Percentiles rank a stretch among this genome's conserved stretches.
Conservation (phyloP, 2,113 vertebrate species). For the Varanus salvator region DNA sequence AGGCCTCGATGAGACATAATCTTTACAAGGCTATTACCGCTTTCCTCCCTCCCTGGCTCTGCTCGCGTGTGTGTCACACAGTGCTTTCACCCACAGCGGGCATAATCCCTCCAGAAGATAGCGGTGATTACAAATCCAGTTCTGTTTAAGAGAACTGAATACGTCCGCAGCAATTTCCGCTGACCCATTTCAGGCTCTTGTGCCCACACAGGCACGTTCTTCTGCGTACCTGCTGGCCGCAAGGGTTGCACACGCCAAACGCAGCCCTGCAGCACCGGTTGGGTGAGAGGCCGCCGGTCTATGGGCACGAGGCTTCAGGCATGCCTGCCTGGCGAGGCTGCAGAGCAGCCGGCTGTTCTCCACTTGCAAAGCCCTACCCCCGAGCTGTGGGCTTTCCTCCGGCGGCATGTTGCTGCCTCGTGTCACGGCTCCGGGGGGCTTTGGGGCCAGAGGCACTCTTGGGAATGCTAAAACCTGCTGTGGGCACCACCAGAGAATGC, state of each 20-base stretch:
- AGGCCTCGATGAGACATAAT: neutral
- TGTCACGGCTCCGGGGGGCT: no score
- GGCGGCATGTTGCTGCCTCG: no score
- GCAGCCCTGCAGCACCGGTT: neutral
- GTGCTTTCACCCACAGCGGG: neutral
- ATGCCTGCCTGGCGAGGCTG: no score
- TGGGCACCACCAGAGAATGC: no score
- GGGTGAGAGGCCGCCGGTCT: neutral
- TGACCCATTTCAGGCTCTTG: neutral
- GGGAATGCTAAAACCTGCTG: no score
- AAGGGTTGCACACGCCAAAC: no score
- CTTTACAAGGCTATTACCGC: constrained; percentile 13
- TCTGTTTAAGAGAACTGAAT: neutral
- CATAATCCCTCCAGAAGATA: constrained; percentile 20
- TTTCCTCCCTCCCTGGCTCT: no score
- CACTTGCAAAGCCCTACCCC: no score
- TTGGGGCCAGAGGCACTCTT: no score
- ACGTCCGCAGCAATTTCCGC: neutral
- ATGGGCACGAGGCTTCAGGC: neutral
- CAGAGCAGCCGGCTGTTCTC: no score
- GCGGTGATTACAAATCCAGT: neutral
- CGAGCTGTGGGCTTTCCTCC: no score
- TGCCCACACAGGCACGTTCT: neutral
- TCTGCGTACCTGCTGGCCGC: neutral
- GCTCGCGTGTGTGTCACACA: neutral